Evolutionary conservation across 2,797 vertebrate species (phyloP).

Genomic region (Sebastolobus alascanus): DNA sequence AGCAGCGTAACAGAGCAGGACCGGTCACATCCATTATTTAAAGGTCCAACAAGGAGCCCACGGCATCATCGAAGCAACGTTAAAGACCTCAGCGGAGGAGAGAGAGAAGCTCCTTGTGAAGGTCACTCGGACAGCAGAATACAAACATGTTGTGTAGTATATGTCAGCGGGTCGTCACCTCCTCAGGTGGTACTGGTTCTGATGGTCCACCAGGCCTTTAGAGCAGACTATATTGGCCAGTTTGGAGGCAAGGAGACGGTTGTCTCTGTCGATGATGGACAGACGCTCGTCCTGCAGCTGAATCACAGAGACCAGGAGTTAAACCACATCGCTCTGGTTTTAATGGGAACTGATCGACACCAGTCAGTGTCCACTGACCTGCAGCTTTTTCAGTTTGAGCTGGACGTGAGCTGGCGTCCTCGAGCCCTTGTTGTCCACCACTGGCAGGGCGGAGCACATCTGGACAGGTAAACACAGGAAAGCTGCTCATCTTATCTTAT

Average conservation of each 20-base stretch:
- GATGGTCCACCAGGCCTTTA: constrained; percentile 82
- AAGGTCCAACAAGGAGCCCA: not conserved
- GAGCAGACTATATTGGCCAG: constrained; percentile 79
- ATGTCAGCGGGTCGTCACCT: constrained; percentile 68
- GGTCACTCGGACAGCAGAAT: not conserved
- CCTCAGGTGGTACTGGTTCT: constrained; percentile 76
- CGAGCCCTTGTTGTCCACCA: constrained; percentile 77
- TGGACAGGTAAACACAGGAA: constrained; percentile 43
- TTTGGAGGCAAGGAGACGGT: constrained; percentile 76
- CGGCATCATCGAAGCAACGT: not conserved
- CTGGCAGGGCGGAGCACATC: constrained; percentile 78
- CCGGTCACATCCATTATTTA: constrained; percentile 54
- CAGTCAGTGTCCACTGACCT: constrained; percentile 62
- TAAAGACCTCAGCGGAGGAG: not conserved
- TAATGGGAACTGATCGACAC: too few species aligned
- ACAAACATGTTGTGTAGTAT: not conserved
- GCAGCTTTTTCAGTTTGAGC: constrained; percentile 84
- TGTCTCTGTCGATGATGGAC: constrained; percentile 78
- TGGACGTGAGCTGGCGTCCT: constrained; percentile 79
- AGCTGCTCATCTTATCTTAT: too few species aligned
- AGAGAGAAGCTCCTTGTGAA: not conserved
- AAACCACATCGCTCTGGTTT: not conserved
- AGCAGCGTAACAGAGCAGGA: constrained; percentile 42
- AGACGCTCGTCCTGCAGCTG: constrained; percentile 82
- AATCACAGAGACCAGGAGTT: not conserved